These are phyloP conservation scores for Tichodroma muraria DNA, from an alignment of 2,113 vertebrate genomes.

Conservation along the genomic window DNA sequence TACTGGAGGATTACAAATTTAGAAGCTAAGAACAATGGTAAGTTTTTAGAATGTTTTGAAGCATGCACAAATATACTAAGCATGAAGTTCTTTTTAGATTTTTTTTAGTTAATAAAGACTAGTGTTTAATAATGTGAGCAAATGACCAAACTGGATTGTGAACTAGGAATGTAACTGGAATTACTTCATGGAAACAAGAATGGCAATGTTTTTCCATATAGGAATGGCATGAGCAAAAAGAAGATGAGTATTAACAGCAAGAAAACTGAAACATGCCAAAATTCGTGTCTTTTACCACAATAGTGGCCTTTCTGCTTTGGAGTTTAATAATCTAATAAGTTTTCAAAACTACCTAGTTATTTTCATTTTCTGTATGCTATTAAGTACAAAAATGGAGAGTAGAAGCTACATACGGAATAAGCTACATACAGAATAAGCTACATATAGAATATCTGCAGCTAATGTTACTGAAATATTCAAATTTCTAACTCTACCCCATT, in stretches of 20 bases:
- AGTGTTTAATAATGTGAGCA: background rate
- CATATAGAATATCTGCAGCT: background rate
- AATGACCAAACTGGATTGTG: background rate
- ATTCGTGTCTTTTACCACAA: background rate
- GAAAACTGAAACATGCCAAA: background rate
- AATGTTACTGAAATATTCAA: background rate
- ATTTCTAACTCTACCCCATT: background rate
- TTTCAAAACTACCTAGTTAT: background rate
- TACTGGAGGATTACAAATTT: background rate
- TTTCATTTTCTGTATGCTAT: background rate
- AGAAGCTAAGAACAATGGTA: background rate
- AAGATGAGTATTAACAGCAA: background rate
- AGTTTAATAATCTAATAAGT: background rate
- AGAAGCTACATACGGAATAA: background rate
- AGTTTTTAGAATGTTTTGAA: background rate
- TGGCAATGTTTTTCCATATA: background rate
- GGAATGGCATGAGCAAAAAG: background rate
- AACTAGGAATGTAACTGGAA: background rate
- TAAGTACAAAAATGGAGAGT: background rate
- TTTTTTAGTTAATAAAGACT: background rate
- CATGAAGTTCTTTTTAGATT: rapidly evolving
- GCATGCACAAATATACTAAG: background rate
- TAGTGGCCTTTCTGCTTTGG: background rate
- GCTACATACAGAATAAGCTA: background rate
- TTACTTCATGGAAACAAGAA: background rate